A percentile compares a stretch with the other conserved stretches of the same genome.
Conservation (phyloP, 2,888 invertebrate species). For the Lamellibrachia satsuma region DNA sequence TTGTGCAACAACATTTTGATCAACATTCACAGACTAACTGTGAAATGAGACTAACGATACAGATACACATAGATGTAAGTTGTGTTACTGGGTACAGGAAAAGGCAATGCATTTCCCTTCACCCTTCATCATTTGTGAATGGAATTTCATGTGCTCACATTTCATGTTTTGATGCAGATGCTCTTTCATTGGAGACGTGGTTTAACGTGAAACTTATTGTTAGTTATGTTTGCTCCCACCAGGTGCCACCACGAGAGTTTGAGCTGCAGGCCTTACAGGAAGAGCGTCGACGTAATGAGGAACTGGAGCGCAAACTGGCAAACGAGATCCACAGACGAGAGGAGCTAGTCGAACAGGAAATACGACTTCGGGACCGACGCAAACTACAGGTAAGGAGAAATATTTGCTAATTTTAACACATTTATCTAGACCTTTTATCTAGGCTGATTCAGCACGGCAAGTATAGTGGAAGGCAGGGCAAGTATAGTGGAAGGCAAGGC, state of each 20-base stretch:
- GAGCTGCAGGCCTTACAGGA: slow-evolving; percentile 52
- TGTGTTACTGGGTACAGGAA: not conserved
- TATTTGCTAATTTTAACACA: too few species aligned
- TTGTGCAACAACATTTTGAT: not conserved
- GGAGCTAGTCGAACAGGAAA: slow-evolving; percentile 59
- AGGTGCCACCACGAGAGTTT: not conserved
- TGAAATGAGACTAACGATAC: not conserved
- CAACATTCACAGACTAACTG: not conserved
- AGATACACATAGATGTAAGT: not conserved
- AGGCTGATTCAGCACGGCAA: too few species aligned
- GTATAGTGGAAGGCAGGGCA: too few species aligned
- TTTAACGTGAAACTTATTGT: not conserved
- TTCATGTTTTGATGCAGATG: not conserved
- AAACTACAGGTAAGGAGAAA: not conserved
- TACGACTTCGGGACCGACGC: slow-evolving; percentile 37
- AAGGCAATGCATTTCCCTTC: not conserved
- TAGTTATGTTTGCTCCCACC: not conserved
- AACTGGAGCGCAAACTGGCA: slow-evolving; percentile 63
- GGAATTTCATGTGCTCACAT: not conserved
- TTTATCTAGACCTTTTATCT: too few species aligned
- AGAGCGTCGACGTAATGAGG: slow-evolving; percentile 63
- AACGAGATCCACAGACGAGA: slow-evolving; percentile 62
- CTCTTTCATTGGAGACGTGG: not conserved
- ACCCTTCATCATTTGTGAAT: not conserved
- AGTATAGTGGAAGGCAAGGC: too few species aligned